Conservation (phyloP, 2,797 vertebrate species). For the Hydrolagus colliei region DNA sequence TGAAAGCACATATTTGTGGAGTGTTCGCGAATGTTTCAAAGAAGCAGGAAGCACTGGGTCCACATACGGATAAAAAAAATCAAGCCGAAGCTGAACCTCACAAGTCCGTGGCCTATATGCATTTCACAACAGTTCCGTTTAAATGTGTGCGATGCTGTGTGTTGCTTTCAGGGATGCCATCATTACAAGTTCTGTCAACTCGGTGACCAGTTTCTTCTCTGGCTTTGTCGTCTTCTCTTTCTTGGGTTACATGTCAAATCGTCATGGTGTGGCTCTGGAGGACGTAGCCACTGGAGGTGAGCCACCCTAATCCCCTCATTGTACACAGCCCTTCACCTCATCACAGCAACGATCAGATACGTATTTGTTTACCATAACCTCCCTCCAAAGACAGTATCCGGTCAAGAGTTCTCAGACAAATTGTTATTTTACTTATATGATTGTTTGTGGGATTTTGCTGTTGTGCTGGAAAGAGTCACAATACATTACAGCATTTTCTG, state of each 20-base stretch:
- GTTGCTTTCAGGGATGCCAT: conserved; percentile 69
- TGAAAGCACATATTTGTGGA: neutral
- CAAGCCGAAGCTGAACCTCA: too few relatives aligned
- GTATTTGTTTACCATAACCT: too few relatives aligned
- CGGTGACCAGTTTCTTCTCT: conserved; percentile 84
- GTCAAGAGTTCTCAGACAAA: too few relatives aligned
- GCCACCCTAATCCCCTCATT: conserved; percentile 25
- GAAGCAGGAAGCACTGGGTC: neutral
- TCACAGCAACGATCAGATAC: too few relatives aligned
- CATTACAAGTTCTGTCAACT: conserved; percentile 84
- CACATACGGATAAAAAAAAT: too few relatives aligned
- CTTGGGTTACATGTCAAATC: conserved; percentile 80
- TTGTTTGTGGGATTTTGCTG: too few relatives aligned
- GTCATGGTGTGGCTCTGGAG: conserved; percentile 74
- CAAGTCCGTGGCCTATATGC: too few relatives aligned
- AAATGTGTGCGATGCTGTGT: neutral
- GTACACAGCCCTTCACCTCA: too few relatives aligned
- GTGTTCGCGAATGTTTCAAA: neutral
- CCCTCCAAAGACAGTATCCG: too few relatives aligned
- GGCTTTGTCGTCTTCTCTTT: conserved; percentile 89
- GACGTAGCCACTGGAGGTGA: conserved; percentile 80
- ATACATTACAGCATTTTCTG: too few relatives aligned
- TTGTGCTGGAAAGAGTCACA: too few relatives aligned
- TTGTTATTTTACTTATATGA: too few relatives aligned
- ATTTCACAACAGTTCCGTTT: neutral